Percentiles rank a stretch among this genome's conserved stretches.
These are phyloP conservation scores for Panagrolaimus sp. DNA, from an alignment of 1,140 invertebrate species.

Conservation along the genomic window DNA sequence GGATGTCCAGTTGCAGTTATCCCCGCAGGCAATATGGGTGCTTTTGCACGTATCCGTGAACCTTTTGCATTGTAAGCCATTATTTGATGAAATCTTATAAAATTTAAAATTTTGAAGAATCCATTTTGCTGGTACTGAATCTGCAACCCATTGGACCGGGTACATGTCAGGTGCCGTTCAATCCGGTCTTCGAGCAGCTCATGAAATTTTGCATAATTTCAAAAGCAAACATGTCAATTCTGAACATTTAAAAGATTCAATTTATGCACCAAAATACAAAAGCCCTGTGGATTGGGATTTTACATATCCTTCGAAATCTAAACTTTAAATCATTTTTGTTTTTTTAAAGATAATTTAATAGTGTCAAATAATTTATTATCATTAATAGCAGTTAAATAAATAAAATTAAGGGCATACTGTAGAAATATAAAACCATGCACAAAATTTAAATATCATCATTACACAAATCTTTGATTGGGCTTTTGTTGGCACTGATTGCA, in stretches of 20 bases:
- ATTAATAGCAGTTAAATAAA: no score
- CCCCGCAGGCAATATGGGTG: slow-evolving; percentile 47
- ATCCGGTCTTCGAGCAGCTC: slow-evolving; percentile 63
- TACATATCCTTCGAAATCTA: no score
- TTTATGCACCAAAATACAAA: neutral
- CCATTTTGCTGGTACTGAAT: slow-evolving; percentile 65
- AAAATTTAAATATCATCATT: no score
- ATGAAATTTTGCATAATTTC: slow-evolving; percentile 59
- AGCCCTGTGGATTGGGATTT: neutral
- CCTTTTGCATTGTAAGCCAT: slow-evolving; percentile 42
- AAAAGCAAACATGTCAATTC: neutral
- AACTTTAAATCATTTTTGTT: no score
- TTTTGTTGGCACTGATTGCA: no score
- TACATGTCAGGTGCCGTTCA: slow-evolving; percentile 66
- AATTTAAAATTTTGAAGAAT: slow-evolving; percentile 41
- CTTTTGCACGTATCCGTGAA: slow-evolving; percentile 34
- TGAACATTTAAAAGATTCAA: slow-evolving; percentile 3
- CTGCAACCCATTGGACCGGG: slow-evolving; percentile 64
- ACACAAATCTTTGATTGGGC: no score
- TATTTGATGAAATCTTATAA: neutral
- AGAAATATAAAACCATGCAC: no score
- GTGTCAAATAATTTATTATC: no score
- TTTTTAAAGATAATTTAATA: no score
- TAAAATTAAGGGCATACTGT: no score
- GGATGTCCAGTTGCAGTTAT: slow-evolving; percentile 56